These are phyloP conservation scores for Equus quagga DNA, from an alignment of 2,113 vertebrate genomes.

Conservation along the genomic window DNA sequence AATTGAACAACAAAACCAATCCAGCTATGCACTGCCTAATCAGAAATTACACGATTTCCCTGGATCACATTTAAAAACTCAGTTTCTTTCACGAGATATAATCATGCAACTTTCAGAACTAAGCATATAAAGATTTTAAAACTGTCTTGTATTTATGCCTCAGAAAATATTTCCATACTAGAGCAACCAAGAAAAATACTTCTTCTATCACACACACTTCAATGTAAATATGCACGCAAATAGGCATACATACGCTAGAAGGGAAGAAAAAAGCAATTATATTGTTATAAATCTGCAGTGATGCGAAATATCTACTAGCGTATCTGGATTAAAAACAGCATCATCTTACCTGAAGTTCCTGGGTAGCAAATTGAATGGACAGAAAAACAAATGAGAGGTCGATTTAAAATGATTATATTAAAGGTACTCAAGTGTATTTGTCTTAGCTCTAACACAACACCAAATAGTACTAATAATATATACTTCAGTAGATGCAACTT, in stretches of 20 bases:
- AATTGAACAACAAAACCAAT: constrained; percentile 25
- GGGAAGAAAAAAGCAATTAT: constrained; percentile 75
- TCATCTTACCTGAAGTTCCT: constrained; percentile 98
- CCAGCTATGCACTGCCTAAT: constrained; percentile 7
- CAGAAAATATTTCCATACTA: constrained; percentile 67
- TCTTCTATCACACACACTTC: constrained; percentile 59
- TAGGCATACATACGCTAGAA: constrained; percentile 54
- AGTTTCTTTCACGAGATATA: not conserved
- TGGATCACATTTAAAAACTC: not conserved
- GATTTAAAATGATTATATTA: constrained; percentile 88
- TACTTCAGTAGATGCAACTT: constrained; percentile 46
- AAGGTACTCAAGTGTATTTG: constrained; percentile 79
- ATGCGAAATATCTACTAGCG: constrained; percentile 82
- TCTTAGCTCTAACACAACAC: constrained; percentile 72
- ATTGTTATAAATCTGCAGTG: constrained; percentile 82
- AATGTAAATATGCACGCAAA: constrained; percentile 9
- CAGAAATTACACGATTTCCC: constrained; percentile 18
- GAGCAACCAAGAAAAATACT: constrained; percentile 65
- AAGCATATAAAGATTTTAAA: constrained; percentile 37
- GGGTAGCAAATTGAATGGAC: constrained; percentile 91
- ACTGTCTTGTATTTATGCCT: constrained; percentile 14
- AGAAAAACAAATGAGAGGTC: constrained; percentile 93
- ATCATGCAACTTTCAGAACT: constrained; percentile 62
- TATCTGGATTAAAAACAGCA: constrained; percentile 83
- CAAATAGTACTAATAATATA: constrained; percentile 66